Base-by-base conservation (phyloP, 2,888 invertebrate genomes). In the Cyclophora albipunctata region DNA sequence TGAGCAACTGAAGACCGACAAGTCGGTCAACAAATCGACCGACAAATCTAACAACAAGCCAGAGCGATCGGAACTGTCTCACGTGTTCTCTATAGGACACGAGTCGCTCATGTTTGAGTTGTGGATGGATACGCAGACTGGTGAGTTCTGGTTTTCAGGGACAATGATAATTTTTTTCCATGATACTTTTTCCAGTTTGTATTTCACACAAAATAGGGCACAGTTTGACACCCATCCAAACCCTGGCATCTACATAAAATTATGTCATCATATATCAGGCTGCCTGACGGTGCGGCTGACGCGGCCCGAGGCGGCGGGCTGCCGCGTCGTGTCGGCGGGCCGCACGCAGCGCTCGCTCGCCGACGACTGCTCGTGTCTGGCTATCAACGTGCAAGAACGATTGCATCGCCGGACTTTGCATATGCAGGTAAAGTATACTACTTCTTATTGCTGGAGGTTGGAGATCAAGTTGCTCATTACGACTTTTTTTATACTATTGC, bases 11-110 rank as follows among this genome's bases (percentile, higher is more conserved):
- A 20, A 20, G 20, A 20, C 20, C 20, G 20, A 20, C 20, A 20
- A 37, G 37, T 51, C 59, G 20, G 20, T 20, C 20, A 54, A 40
- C 54, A 54, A 56, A n/a, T 56, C 63, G 0, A 53, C 61, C 43
- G 58, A 55, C 59, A 65, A 66, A 48, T 45, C 54, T 2, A 47
- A 45, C 47, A 51, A 45, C 54, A 47, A 46, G 46, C 48, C 59
- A 5, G 43, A 20, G 43, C 43, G 7, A 5, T 2, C 43, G 0
- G 73, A 69, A 20, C 78, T 84, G 46, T 75, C 91, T 57, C 92
- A 92, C 66, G 77, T 92, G 48, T 66, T 92, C 58, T 92, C 92
- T 0, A 70, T 92, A 44, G 92, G 92, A 1, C 91, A 91, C 67
- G 92, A 92, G 65, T 89, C 90, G 49, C 81, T 92, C 52, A 85